phyloP scores from a whole-genome alignment of 2,888 invertebrate species.

The Hipparchia semele region DNA sequence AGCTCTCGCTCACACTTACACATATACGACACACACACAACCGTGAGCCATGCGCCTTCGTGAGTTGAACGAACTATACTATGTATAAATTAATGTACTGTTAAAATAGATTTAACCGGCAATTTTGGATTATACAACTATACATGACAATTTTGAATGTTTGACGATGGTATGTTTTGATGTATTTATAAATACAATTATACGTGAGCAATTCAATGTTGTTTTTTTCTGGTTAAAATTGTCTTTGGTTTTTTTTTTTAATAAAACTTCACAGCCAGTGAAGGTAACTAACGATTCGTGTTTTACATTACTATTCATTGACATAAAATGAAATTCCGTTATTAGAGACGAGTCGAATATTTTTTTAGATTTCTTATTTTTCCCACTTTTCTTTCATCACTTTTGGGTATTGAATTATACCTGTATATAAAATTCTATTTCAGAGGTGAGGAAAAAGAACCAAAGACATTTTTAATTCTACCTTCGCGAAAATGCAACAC shows the following conservation, averaged over 20 bases:
- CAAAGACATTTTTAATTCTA: constrained; percentile 31
- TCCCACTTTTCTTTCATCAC: too few relatives aligned
- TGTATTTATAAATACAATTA: constrained; percentile 64
- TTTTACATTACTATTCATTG: too few relatives aligned
- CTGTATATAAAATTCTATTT: background rate
- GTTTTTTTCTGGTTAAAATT: constrained; percentile 43
- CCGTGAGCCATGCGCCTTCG: too few relatives aligned
- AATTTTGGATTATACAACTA: constrained; percentile 35
- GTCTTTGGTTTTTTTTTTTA: constrained; percentile 43
- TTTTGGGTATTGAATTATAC: too few relatives aligned
- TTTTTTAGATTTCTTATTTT: too few relatives aligned
- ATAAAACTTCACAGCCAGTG: background rate
- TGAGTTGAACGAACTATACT: too few relatives aligned
- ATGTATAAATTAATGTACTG: background rate
- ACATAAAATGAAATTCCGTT: too few relatives aligned
- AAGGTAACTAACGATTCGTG: background rate
- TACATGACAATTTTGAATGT: constrained; percentile 60
- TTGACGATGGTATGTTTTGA: constrained; percentile 58
- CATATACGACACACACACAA: too few relatives aligned
- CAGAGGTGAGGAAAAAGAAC: constrained; percentile 25
- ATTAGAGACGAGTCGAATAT: too few relatives aligned
- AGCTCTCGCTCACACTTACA: too few relatives aligned
- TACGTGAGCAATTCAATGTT: constrained; percentile 56
- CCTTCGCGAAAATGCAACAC: constrained; percentile 80
- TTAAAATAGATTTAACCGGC: background rate